These are phyloP conservation scores for Odontothrips loti DNA, from an alignment of 2,888 invertebrate genomes.

Conservation along the genomic window DNA sequence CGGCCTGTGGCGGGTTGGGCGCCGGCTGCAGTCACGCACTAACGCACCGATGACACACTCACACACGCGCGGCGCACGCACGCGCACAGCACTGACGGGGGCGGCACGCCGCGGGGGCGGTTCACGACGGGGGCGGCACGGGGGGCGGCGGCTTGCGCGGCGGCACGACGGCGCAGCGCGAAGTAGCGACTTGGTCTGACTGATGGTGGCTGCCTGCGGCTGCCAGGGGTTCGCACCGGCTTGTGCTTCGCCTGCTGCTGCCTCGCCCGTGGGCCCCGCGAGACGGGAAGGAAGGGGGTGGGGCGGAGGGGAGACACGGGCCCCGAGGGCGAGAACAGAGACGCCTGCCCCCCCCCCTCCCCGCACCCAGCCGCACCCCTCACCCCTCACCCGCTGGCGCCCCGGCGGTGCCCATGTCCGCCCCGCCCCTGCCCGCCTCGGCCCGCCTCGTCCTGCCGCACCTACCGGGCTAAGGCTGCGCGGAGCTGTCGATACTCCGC, in stretches of 20 bases:
- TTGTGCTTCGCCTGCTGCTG: neutral
- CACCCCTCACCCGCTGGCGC: neutral
- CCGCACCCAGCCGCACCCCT: neutral
- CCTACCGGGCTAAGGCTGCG: too few species aligned
- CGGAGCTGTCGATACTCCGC: too few species aligned
- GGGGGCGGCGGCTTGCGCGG: neutral
- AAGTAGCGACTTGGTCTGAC: neutral
- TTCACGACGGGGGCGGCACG: neutral
- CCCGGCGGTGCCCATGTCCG: neutral
- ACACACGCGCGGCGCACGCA: neutral
- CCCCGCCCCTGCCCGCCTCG: too few species aligned
- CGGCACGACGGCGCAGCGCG: neutral
- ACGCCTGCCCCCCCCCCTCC: neutral
- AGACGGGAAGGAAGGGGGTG: neutral
- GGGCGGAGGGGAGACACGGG: neutral
- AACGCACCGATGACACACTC: neutral
- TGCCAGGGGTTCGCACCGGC: conserved; percentile 18
- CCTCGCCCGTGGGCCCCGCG: neutral
- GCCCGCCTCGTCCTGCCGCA: too few species aligned
- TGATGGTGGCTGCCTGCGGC: neutral
- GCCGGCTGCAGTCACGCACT: neutral
- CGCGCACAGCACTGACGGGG: neutral
- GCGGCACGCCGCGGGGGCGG: neutral
- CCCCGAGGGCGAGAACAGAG: neutral
- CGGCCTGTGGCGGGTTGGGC: neutral